Base-by-base conservation (phyloP, 1,140 invertebrate genomes). In the Bombus pyrosoma region DNA sequence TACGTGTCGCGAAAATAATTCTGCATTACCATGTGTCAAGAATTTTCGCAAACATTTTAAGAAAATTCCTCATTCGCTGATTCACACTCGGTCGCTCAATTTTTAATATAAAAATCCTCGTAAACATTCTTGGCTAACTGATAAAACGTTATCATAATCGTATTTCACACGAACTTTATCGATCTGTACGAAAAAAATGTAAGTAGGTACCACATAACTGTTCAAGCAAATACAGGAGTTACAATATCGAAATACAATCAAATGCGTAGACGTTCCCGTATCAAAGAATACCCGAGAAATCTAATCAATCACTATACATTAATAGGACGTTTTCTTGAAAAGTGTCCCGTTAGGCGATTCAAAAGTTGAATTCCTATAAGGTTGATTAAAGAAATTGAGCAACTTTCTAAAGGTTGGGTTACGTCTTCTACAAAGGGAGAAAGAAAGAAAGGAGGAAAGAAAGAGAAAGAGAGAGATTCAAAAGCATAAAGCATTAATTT, bases 401-500 rank as follows among this genome's bases (percentile, higher is more conserved):
- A 79, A 75, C 77, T 86, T 89, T 89, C 72, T 66, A 76, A 78
- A 39, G 81, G 32, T 32, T 66, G 78, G 78, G 68, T 75, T 53
- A 57, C 76, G 85, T 83, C 85, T 71, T 64, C 71, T 81, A 71
- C 57, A 71, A 66, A 87, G 79, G 87, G 73, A 91, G 84, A 89
- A 89, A 90, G 34, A 28, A 75, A 34, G 57, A n/a, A 37, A 91
- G 84, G 88, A 88, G 89, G 34, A 28, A 75, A 34, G 57, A 22
- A 37, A 41, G 12, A 41, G 71, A 78, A 75, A 89, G 80, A 68
- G 89, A 74, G 85, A 91, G 86, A 89, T 90, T 91, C 86, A 91
- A 90, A 87, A 86, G 90, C 89, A 91, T 91, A 94, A 94, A 94
- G 91, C 93, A 95, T 94, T 94, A 95, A 95, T 95, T 95, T 95